Evolutionary conservation across 2,113 vertebrate genomes (phyloP).

Genomic region (Forbesichthys agassizii): DNA sequence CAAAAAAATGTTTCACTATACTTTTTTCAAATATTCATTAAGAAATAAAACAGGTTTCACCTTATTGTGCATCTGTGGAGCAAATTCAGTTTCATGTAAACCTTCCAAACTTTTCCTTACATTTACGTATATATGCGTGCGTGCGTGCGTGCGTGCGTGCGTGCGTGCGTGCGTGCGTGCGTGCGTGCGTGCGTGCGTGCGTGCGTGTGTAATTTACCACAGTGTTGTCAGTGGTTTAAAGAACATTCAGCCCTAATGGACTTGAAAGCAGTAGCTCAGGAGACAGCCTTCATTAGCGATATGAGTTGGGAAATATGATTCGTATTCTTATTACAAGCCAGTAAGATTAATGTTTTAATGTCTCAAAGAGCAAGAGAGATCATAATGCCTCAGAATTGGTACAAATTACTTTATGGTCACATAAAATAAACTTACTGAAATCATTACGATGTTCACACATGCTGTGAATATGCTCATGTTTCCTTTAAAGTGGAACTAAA

Average conservation of each 20-base stretch:
- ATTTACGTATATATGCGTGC: not conserved
- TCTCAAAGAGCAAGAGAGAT: constrained; percentile 23
- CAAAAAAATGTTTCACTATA: no score
- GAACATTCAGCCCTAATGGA: not conserved
- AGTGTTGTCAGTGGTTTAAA: not conserved
- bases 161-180: no score
- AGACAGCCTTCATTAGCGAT: constrained; percentile 26
- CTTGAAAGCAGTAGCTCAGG: constrained; percentile 5
- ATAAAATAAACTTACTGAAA: constrained; percentile 4
- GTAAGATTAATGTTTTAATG: constrained; percentile 33
- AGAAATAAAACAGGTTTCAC: no score
- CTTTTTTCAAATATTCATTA: no score
- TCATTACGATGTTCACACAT: not conserved
- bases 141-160: no score
- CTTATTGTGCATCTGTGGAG: no score
- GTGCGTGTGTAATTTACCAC: not conserved
- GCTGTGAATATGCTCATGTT: constrained; percentile 1
- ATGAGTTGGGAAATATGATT: constrained; percentile 35
- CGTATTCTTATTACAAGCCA: constrained; percentile 21
- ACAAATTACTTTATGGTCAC: not conserved
- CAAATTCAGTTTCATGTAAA: no score
- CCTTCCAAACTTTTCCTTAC: not conserved
- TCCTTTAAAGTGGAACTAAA: not conserved
- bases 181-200: no score
- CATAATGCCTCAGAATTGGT: not conserved